Base-by-base conservation (phyloP, 2,797 vertebrate genomes). In the Bradypus variegatus region DNA sequence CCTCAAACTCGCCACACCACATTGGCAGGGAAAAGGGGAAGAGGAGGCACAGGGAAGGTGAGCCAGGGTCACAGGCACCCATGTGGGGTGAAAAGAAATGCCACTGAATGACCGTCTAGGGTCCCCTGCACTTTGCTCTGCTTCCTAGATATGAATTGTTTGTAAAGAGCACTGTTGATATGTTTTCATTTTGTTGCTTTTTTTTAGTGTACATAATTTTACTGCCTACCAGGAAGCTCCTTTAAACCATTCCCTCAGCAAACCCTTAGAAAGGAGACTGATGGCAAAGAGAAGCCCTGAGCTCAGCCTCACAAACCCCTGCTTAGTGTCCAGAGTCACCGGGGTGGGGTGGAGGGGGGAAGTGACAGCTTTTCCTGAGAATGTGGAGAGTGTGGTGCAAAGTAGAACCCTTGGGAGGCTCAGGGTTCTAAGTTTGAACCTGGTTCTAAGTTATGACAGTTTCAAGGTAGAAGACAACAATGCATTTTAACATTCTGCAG, bases 331-430 rank as follows among this genome's bases (percentile, higher is more conserved):
- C 14, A 23, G 11, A 31, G 23, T 60, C 23, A 5, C 38, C 50
- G 8, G 2, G 4, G n/a, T n/a, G n/a, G n/a, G n/a, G n/a, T n/a
- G n/a, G n/a, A n/a, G n/a, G 6, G 86, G 41, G 55, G 25, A 73
- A 75, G 36, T 1, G 14, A n/a, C 21, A 0, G 5, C 62, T 70
- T 72, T 45, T 15, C 16, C 8, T 19, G 23, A 48, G 23, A 27
- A 12, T 1, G 13, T 16, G 33, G n/a, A 2, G 13, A 13, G n/a
- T 0, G 0, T 6, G 60, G 70, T 27, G 15, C 25, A 13, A 5
- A 64, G 85, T 21, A 64, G 67, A 62, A 6, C 31, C 41, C 18
- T 14, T 13, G 41, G 14, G 8, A 29, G 50, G 18, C n/a, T 23
- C 3, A 55, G 45, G 31, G 16, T 29, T 23, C 38, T 8, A 13